Conservation (phyloP, 2,888 invertebrate species). For the Axea sp. region DNA sequence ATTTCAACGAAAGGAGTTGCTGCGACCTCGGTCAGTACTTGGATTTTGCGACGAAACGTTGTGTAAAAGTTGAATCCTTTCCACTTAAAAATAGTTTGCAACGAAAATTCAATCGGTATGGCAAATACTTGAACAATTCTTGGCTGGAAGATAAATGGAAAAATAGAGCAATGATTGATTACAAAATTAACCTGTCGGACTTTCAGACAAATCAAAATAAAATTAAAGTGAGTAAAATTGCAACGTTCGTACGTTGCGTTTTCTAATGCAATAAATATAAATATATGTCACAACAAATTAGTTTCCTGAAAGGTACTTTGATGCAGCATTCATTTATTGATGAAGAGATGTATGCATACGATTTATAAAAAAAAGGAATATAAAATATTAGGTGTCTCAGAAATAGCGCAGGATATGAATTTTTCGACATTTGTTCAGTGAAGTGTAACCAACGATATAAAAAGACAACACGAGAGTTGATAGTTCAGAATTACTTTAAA, state of each 20-base stretch:
- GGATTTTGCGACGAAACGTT: conserved; percentile 14
- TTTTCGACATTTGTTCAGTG: too few relatives aligned
- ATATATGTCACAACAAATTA: background rate
- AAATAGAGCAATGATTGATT: conserved; percentile 1
- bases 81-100: background rate
- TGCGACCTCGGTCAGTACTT: conserved; percentile 34
- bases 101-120: conserved; percentile 20
- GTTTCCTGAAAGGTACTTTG: background rate
- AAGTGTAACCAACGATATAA: too few relatives aligned
- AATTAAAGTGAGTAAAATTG: conserved; percentile 15
- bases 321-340: too few relatives aligned
- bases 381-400: too few relatives aligned
- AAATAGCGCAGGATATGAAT: too few relatives aligned
- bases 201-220: conserved; percentile 11
- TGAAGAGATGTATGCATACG: too few relatives aligned
- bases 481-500: too few relatives aligned
- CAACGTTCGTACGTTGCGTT: too few relatives aligned
- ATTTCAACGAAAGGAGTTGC: conserved; percentile 43
- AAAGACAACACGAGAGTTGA: too few relatives aligned
- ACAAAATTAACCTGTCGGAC: conserved; percentile 11
- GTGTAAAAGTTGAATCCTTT: conserved; percentile 4
- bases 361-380: background rate
- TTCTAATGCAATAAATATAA: background rate
- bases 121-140: background rate
- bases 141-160: conserved; percentile 32